These are phyloP conservation scores for Gymnocheta viridis DNA, from an alignment of 2,888 invertebrate species.

Conservation along the genomic window DNA sequence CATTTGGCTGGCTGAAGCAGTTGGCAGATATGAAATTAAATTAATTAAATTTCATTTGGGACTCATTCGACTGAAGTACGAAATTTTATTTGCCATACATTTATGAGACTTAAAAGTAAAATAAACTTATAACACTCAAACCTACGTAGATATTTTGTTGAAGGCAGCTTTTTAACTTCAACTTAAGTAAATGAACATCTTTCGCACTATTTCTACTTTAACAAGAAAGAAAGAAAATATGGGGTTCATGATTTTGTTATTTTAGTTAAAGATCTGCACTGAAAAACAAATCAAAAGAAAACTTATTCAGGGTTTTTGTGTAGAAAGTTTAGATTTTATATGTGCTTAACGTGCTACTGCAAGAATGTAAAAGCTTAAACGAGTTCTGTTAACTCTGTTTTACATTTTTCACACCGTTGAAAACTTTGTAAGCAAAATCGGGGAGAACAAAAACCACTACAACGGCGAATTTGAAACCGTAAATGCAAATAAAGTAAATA, in stretches of 20 bases:
- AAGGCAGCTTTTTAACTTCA: not conserved
- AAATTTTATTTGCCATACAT: too few species aligned
- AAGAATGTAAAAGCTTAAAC: conserved; percentile 41
- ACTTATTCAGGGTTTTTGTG: conserved; percentile 13
- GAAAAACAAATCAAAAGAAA: conserved; percentile 14
- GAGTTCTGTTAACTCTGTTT: conserved; percentile 3
- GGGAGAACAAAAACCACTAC: not conserved
- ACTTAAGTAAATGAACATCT: not conserved
- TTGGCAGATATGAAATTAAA: too few species aligned
- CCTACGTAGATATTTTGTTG: not conserved
- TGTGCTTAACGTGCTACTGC: conserved; percentile 44
- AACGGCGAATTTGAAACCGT: conserved; percentile 12
- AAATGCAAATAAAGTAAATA: conserved; percentile 68
- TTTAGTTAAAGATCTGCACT: not conserved
- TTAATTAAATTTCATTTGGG: too few species aligned
- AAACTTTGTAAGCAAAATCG: conserved; percentile 5
- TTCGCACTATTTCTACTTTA: not conserved
- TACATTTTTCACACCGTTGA: not conserved
- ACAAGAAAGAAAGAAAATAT: not conserved
- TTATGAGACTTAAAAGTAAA: too few species aligned
- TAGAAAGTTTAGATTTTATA: conserved; percentile 50
- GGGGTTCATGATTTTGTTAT: not conserved
- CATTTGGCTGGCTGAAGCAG: too few species aligned
- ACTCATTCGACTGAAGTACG: too few species aligned
- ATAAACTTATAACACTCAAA: too few species aligned